phyloP scores from a whole-genome alignment of 2,113 vertebrate genomes.

The Elachura formosa region DNA sequence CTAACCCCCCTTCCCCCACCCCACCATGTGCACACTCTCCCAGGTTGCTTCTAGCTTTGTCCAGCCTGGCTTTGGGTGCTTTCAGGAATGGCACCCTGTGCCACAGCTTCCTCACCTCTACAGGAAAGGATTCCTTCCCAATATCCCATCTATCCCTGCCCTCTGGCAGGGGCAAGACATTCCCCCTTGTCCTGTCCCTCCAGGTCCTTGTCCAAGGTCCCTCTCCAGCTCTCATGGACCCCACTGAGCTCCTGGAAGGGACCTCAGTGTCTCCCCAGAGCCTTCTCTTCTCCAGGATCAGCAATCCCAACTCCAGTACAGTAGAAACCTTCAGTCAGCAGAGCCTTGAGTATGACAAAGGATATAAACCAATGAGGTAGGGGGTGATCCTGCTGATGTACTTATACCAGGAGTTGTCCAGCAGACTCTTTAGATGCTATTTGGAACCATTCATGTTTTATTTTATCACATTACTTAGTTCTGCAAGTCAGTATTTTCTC shows the following conservation, averaged over 20 bases:
- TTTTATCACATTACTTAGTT: neutral
- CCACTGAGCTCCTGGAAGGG: neutral
- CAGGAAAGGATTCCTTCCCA: neutral
- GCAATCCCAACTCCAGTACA: neutral
- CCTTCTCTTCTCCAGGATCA: neutral
- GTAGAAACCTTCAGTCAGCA: neutral
- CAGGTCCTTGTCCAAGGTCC: neutral
- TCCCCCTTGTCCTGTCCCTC: neutral
- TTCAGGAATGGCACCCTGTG: neutral
- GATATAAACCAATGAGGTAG: neutral
- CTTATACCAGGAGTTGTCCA: neutral
- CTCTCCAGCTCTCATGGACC: neutral
- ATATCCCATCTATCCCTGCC: neutral
- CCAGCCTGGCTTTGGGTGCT: neutral
- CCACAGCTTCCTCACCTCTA: neutral
- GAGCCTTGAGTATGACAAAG: neutral
- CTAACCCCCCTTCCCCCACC: too few species aligned
- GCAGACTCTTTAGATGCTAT: neutral
- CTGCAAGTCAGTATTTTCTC: neutral
- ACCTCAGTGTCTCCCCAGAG: neutral
- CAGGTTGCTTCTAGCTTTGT: neutral
- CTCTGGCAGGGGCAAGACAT: neutral
- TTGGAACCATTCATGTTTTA: neutral
- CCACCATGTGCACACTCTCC: too few species aligned
- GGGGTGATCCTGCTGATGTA: accelerated